A percentile compares a stretch with the other conserved stretches of the same genome.
Conservation (phyloP, 2,113 vertebrate genomes). For the Eublepharis macularius region DNA sequence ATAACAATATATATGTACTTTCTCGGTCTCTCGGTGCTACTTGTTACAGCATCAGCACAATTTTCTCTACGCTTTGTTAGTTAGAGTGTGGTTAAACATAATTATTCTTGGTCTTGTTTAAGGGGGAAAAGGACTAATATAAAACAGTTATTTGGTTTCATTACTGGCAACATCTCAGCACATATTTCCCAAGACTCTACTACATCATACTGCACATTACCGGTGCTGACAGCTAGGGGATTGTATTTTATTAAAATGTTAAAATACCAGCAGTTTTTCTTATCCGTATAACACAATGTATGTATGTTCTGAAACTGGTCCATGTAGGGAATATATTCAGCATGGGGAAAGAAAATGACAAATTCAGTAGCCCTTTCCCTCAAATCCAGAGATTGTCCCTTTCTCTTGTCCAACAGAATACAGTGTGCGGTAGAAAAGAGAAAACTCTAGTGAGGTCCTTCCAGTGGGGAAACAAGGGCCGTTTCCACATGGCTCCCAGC, state of each 20-base stretch:
- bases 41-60: background rate
- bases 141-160: slow-evolving; percentile 56
- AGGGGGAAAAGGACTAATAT: background rate
- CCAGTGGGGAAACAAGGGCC: background rate
- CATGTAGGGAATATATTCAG: slow-evolving; percentile 30
- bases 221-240: slow-evolving; percentile 31
- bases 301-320: background rate
- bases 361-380: background rate
- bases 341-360: slow-evolving; percentile 1
- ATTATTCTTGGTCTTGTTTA: slow-evolving; percentile 39
- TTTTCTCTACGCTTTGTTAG: background rate
- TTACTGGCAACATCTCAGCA: slow-evolving; percentile 37
- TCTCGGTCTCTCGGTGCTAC: background rate
- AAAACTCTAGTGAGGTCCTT: background rate
- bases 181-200: slow-evolving; percentile 47
- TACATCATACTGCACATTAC: slow-evolving; percentile 33
- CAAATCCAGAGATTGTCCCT: background rate
- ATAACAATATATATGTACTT: slow-evolving; percentile 2
- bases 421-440: background rate
- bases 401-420: background rate
- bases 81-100: slow-evolving; percentile 40
- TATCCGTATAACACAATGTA: slow-evolving; percentile 21
- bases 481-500: no score
- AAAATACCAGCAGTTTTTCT: slow-evolving; percentile 43
- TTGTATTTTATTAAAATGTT: slow-evolving; percentile 54